Conservation (phyloP, 1,140 invertebrate genomes). For the Aphidius gifuensis region DNA sequence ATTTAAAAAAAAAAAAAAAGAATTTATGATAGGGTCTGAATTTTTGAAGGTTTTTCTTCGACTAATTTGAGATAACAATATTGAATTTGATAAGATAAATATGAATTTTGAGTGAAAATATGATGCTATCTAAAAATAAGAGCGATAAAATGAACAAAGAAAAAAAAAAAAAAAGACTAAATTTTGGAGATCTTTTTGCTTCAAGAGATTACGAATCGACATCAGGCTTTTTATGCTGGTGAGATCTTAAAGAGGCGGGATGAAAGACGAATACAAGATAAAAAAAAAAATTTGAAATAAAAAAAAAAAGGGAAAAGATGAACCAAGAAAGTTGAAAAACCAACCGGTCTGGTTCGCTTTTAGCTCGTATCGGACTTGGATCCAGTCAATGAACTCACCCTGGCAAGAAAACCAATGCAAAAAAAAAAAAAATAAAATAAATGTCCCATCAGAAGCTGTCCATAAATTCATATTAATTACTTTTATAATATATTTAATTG, state of each 20-base stretch:
- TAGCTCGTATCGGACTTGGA: slow-evolving; percentile 9
- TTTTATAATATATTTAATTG: too few species aligned
- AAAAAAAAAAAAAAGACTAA: neutral
- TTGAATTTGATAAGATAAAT: neutral
- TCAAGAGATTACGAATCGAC: slow-evolving; percentile 14
- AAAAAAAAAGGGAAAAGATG: neutral
- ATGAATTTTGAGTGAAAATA: neutral
- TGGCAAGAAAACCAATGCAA: neutral
- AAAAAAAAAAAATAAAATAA: slow-evolving; percentile 14
- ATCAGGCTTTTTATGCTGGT: neutral
- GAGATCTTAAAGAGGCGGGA: neutral
- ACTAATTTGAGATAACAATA: neutral
- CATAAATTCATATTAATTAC: neutral
- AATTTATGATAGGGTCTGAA: too few species aligned
- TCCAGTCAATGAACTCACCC: slow-evolving; percentile 22
- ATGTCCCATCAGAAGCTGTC: neutral
- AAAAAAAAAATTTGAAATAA: slow-evolving; percentile 4
- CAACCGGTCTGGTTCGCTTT: slow-evolving; percentile 22
- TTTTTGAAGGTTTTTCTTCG: too few species aligned
- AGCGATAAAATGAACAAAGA: neutral
- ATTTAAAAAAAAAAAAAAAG: too few species aligned
- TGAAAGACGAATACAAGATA: slow-evolving; percentile 4
- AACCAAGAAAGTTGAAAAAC: slow-evolving; percentile 8
- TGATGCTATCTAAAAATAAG: neutral
- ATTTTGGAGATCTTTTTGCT: slow-evolving; percentile 3